Percentiles rank a stretch among this genome's conserved stretches.
Evolutionary conservation across 2,113 vertebrate genomes (phyloP).

Genomic region (Tonatia bakeri): DNA sequence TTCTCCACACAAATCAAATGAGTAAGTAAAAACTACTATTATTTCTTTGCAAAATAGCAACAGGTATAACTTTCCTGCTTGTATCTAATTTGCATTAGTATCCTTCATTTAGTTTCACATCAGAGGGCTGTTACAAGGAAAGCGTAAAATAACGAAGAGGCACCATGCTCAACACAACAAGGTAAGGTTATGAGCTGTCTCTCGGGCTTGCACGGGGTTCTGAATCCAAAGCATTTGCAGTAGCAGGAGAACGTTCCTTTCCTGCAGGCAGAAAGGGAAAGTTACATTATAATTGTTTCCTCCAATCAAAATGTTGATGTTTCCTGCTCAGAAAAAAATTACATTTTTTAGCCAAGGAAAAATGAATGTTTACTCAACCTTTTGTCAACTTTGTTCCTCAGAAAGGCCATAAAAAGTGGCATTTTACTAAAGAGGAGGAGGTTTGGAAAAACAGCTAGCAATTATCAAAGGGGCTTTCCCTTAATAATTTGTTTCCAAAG

Average conservation of each 20-base stretch:
- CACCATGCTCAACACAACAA: not conserved
- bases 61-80: constrained; percentile 60
- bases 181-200: not conserved
- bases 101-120: constrained; percentile 58
- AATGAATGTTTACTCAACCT: not conserved
- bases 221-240: constrained; percentile 24
- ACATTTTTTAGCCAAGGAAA: constrained; percentile 51
- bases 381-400: constrained; percentile 31
- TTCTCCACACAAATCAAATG: constrained; percentile 58
- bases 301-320: constrained; percentile 57
- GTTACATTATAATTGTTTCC: constrained; percentile 51
- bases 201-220: not conserved
- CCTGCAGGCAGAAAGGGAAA: constrained; percentile 58
- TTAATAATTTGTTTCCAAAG: constrained; percentile 70
- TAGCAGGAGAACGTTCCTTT: constrained; percentile 43
- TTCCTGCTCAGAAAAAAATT: constrained; percentile 70
- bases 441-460: not conserved
- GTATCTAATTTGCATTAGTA: constrained; percentile 26
- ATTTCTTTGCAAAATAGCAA: constrained; percentile 65
- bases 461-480: constrained; percentile 56
- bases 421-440: not conserved
- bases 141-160: constrained; percentile 23
- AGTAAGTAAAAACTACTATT: constrained; percentile 11
- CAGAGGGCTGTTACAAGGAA: constrained; percentile 54
- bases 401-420: constrained; percentile 27